Evolutionary conservation across 2,888 invertebrate genomes (phyloP), one percentile per base, ranked within the genome.

Genomic region (Erpobdella octoculata): DNA sequence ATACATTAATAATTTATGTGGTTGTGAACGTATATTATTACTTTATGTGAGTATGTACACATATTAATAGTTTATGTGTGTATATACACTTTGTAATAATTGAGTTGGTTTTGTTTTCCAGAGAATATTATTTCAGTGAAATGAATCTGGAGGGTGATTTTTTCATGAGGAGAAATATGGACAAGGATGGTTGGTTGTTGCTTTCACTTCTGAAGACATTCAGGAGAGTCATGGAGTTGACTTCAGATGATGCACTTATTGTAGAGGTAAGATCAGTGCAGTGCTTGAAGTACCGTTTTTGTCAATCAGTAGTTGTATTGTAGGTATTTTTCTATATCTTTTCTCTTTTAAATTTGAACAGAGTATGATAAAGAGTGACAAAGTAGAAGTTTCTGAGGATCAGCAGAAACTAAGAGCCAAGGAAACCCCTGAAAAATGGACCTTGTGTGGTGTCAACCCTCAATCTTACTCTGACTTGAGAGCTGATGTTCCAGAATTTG

Each of bases 81-180:
- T n/a, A n/a, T n/a, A n/a, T n/a, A n/a, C n/a, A n/a, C n/a, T n/a
- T n/a, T n/a, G n/a, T n/a, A n/a, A n/a, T n/a, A n/a, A n/a, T n/a
- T n/a, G n/a, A n/a, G n/a, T n/a, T n/a, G n/a, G n/a, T n/a, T n/a
- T n/a, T n/a, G n/a, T n/a, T n/a, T n/a, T n/a, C n/a, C 87, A 97
- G 96, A 82, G 97, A 98, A 85, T 98, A 98, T 86, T 98, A 98
- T 88, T 97, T 98, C 86, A 94, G 94, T 79, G 90, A 91, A 77
- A 95, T 95, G 80, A 98, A 98, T 86, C 86, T 98, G 72, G 89
- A 91, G 78, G 89, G 92, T 78, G 97, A 98, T 82, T 93, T 96
- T 86, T 98, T 93, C 87, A 87, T 98, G 76, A 89, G 97, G 37
- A 89, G 95, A 78, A 93, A 94, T 87, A 98, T 98, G 97, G 91